Conservation (phyloP, 2,797 vertebrate genomes). For the Picus viridis region DNA sequence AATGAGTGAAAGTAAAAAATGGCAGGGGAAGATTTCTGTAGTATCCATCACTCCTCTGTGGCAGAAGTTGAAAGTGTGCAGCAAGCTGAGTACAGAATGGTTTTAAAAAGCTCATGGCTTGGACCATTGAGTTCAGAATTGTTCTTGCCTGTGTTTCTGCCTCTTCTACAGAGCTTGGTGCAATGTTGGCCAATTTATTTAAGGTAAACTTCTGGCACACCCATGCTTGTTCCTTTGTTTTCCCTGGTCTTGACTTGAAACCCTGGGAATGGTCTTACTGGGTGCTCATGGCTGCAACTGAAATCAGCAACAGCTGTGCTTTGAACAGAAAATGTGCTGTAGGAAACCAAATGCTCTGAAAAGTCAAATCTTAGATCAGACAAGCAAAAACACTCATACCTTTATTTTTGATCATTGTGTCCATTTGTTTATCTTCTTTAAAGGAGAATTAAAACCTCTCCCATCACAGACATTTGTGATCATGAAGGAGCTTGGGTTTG, state of each 20-base stretch:
- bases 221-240: neutral
- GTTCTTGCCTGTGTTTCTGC: neutral
- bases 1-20: neutral
- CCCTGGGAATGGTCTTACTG: neutral
- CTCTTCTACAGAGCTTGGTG: neutral
- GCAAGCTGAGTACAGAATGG: neutral
- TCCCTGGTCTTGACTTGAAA: neutral
- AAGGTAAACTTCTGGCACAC: neutral
- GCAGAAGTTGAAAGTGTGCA: neutral
- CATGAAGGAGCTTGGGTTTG: neutral
- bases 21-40: neutral
- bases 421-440: neutral
- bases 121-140: neutral
- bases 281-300: neutral
- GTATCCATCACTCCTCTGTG: neutral
- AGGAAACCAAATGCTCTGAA: neutral
- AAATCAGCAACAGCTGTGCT: conserved; percentile 14
- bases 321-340: neutral
- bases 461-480: neutral
- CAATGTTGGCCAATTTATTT: neutral
- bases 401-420: neutral
- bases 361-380: neutral
- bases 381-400: neutral
- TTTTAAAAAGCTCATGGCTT: neutral
- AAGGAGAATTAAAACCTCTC: neutral